Conservation (phyloP, 2,797 vertebrate species). For the Ptychadena robeensis region DNA sequence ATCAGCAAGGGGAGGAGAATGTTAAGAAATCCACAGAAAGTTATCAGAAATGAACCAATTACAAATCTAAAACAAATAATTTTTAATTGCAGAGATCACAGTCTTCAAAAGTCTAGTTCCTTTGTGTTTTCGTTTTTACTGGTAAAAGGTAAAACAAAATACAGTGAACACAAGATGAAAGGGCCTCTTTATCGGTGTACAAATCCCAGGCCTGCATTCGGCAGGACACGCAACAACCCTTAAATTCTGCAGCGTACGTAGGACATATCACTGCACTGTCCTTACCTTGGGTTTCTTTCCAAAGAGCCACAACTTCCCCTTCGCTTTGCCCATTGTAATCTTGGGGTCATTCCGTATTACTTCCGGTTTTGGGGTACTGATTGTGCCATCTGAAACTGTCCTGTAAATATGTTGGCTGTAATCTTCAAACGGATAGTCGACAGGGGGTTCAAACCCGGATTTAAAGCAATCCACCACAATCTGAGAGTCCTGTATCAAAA, state of each 20-base stretch:
- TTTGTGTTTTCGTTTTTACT: no score
- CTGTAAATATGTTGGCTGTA: conserved; percentile 96
- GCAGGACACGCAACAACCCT: no score
- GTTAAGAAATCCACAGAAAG: no score
- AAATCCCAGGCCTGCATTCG: no score
- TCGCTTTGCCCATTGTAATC: conserved; percentile 86
- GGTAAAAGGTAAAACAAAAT: no score
- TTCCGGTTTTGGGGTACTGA: conserved; percentile 88
- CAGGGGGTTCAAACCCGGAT: conserved; percentile 94
- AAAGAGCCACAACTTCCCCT: conserved; percentile 99
- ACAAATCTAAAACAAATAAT: no score
- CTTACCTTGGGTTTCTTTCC: conserved; percentile 98
- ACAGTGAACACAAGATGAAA: no score
- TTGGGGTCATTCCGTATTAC: conserved; percentile 85
- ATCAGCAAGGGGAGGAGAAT: no score
- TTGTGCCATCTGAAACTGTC: conserved; percentile 92
- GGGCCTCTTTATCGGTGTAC: no score
- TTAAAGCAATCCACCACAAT: conserved; percentile 98
- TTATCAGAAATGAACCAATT: no score
- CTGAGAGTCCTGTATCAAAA: conserved; percentile 82
- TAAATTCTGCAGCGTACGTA: neutral
- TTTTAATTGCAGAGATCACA: no score
- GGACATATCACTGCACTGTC: neutral
- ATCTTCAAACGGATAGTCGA: conserved; percentile 96
- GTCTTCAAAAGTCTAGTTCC: no score